These are phyloP conservation scores for Rhombomys opimus DNA, from an alignment of 2,113 vertebrate species.

Conservation along the genomic window DNA sequence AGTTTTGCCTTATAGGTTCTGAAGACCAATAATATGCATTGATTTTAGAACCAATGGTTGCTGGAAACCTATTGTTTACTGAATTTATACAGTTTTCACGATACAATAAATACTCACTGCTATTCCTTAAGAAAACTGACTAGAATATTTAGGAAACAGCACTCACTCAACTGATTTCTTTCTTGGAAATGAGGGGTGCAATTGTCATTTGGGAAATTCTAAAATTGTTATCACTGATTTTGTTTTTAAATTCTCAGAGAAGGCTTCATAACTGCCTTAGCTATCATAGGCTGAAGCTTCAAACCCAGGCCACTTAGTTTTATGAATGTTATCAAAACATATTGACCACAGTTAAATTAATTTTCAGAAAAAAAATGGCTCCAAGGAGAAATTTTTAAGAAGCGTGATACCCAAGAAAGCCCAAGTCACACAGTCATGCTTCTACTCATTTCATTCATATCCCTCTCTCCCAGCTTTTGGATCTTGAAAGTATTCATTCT, in stretches of 20 bases:
- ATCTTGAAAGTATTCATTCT: constrained; percentile 62
- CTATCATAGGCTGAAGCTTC: constrained; percentile 75
- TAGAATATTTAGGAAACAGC: constrained; percentile 83
- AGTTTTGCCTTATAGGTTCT: background rate
- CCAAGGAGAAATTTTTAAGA: background rate
- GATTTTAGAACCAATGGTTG: constrained; percentile 48
- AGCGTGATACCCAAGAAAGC: background rate
- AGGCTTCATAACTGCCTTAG: constrained; percentile 78
- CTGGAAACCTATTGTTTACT: constrained; percentile 77
- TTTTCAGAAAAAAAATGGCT: background rate
- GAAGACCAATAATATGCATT: background rate
- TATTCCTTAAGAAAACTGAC: constrained; percentile 78
- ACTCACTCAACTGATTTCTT: constrained; percentile 78
- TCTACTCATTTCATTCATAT: background rate
- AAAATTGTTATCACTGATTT: constrained; percentile 84
- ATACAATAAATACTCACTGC: constrained; percentile 80
- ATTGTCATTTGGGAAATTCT: constrained; percentile 85
- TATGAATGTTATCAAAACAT: constrained; percentile 79
- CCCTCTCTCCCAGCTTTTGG: background rate
- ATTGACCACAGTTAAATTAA: constrained; percentile 80
- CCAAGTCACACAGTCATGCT: background rate
- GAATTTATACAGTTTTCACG: constrained; percentile 80
- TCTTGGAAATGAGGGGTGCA: constrained; percentile 83
- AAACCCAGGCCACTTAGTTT: constrained; percentile 77
- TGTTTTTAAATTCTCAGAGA: constrained; percentile 83